Evolutionary conservation across 2,113 vertebrate species (phyloP).

Genomic region (Chascanopsetta lugubris): DNA sequence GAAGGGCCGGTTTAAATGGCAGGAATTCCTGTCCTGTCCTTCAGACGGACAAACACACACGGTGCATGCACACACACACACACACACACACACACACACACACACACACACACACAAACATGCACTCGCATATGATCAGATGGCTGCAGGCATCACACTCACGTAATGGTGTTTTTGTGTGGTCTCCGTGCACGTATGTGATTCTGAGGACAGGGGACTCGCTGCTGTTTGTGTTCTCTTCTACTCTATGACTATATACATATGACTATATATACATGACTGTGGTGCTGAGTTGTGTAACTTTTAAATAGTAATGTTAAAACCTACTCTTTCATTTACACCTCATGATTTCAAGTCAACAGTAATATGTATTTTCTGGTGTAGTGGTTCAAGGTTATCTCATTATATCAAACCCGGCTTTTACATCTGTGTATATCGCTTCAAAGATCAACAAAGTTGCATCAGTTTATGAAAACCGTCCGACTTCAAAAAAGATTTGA

Average conservation of each 20-base stretch:
- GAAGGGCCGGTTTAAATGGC: slow-evolving; percentile 69
- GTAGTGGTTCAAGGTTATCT: too few relatives aligned
- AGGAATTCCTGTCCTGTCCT: slow-evolving; percentile 69
- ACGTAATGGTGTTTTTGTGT: background rate
- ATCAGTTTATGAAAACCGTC: too few relatives aligned
- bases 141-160: background rate
- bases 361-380: too few relatives aligned
- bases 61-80: background rate
- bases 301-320: background rate
- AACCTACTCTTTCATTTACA: too few relatives aligned
- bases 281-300: background rate
- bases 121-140: background rate
- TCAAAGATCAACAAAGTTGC: too few relatives aligned
- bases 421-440: too few relatives aligned
- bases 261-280: slow-evolving; percentile 2
- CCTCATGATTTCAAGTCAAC: too few relatives aligned
- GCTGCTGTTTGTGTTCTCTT: background rate
- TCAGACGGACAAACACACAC: slow-evolving; percentile 20
- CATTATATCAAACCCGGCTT: too few relatives aligned
- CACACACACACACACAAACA: background rate
- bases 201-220: background rate
- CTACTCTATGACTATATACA: slow-evolving; percentile 2
- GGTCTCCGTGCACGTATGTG: background rate
- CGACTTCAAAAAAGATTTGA: too few relatives aligned
- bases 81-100: slow-evolving; percentile 4